phyloP scores from a whole-genome alignment of 2,888 invertebrate genomes.

The Liopterus haemorrhoidalis region DNA sequence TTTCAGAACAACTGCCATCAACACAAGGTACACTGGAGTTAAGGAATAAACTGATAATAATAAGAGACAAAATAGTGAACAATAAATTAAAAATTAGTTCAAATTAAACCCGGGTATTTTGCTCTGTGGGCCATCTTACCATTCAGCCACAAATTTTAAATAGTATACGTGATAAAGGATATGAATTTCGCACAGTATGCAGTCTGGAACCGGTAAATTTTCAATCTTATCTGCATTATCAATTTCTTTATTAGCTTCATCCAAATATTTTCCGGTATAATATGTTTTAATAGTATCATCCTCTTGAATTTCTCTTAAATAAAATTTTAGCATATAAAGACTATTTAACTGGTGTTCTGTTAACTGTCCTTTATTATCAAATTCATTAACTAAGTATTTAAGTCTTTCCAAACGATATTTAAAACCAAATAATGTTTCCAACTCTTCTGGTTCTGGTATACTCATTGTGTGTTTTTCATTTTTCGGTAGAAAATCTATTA shows the following conservation, averaged over 20 bases:
- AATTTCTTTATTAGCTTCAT: constrained; percentile 37
- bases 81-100: constrained; percentile 6
- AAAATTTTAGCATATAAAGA: constrained; percentile 39
- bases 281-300: constrained; percentile 37
- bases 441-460: constrained; percentile 3
- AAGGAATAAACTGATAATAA: constrained; percentile 19
- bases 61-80: constrained; percentile 7
- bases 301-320: constrained; percentile 39
- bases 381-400: constrained; percentile 34
- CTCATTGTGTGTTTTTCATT: constrained; percentile 13
- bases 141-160: neutral
- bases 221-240: constrained; percentile 37
- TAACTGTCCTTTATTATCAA: constrained; percentile 30
- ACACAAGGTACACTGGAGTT: constrained; percentile 34
- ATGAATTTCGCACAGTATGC: constrained; percentile 41
- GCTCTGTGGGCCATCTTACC: too few species aligned
- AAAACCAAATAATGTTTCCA: constrained; percentile 9
- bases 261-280: constrained; percentile 37
- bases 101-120: neutral
- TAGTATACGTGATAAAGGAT: constrained; percentile 35
- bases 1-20: constrained; percentile 39
- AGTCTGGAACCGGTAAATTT: constrained; percentile 37
- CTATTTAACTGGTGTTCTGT: constrained; percentile 38
- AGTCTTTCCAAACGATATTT: constrained; percentile 33
- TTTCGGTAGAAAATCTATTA: constrained; percentile 13